Base-by-base conservation (phyloP, 2,888 invertebrate species). In the Koerneria pararmatus region DNA sequence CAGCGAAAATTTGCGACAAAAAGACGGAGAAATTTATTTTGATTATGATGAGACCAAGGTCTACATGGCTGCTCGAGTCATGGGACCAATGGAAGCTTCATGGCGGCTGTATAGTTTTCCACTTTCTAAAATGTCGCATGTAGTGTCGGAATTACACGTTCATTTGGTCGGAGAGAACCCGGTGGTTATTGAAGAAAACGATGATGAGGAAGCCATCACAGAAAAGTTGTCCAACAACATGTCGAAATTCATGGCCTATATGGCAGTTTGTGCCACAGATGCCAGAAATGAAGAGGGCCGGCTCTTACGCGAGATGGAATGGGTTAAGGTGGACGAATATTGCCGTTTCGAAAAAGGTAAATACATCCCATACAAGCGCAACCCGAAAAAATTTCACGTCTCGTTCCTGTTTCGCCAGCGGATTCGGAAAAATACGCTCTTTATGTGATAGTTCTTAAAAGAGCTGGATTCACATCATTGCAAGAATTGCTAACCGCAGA, bases 341-440 rank as follows among this genome's bases (percentile, higher is more conserved):
- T n/a, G 34, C 24, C 22, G 57, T 24, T 34, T 57, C 34, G 57
- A 34, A 5, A 6, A 27, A 5, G 34, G 34, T 1, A 37, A 59
- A n/a, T 59, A 59, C 46, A 31, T 41, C 0, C 59, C 41, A 11
- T 59, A 59, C 46, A 59, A 59, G 27, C 24, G 6, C 5, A 32
- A 51, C 4, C 5, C 56, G 31, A 48, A 37, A 56, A 29, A 15
- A 37, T 54, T 54, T 24, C 53, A 3, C 2, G 51, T n/a, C n/a
- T n/a, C n/a, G 11, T 15, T 53, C 53, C 32, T 1, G 64, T 64
- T 24, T 41, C 34, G 3, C 64, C 64, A 2, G 22, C 37, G 1
- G 29, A 31, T 15, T 4, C 37, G 8, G 53, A 64, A 37, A 5
- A 35, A 19, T 64, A 54, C 15, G 64, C 64, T 15, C 29, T 64